Conservation (phyloP, 2,113 vertebrate species). For the Salvelinus alpinus region DNA sequence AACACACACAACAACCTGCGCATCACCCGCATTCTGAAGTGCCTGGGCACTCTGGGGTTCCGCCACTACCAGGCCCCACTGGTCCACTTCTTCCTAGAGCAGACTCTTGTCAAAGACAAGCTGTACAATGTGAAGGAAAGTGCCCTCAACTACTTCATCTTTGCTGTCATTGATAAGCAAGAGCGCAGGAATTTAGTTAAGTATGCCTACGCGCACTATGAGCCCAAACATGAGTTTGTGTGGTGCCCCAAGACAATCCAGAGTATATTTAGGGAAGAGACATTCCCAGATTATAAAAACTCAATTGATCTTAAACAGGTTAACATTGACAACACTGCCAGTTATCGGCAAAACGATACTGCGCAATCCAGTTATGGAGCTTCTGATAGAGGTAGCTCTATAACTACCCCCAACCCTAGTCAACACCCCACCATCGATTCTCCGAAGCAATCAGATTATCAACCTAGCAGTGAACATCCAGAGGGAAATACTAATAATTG, state of each 20-base stretch:
- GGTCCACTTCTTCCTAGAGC: slow-evolving; percentile 86
- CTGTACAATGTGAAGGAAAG: slow-evolving; percentile 80
- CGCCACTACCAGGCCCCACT: slow-evolving; percentile 82
- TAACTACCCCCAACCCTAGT: too few species aligned
- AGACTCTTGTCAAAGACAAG: slow-evolving; percentile 72
- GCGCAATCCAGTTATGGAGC: too few species aligned
- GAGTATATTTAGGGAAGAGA: not conserved
- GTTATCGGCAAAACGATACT: too few species aligned
- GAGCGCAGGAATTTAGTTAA: slow-evolving; percentile 75
- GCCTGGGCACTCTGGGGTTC: slow-evolving; percentile 86
- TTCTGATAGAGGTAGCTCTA: too few species aligned
- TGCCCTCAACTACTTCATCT: slow-evolving; percentile 91
- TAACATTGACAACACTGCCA: not conserved
- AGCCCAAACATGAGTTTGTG: slow-evolving; percentile 70
- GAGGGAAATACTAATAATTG: too few species aligned
- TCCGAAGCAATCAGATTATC: too few species aligned
- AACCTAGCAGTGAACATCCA: too few species aligned
- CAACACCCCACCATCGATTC: too few species aligned
- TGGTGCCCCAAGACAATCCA: slow-evolving; percentile 84
- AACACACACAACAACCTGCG: slow-evolving; percentile 86
- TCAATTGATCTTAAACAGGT: too few species aligned
- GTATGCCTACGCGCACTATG: slow-evolving; percentile 80
- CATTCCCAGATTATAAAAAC: too few species aligned
- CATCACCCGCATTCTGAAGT: slow-evolving; percentile 93
- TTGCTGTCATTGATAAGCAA: slow-evolving; percentile 76